Evolutionary conservation across 1,140 invertebrate species (phyloP).

Genomic region (Cyclina sinensis): DNA sequence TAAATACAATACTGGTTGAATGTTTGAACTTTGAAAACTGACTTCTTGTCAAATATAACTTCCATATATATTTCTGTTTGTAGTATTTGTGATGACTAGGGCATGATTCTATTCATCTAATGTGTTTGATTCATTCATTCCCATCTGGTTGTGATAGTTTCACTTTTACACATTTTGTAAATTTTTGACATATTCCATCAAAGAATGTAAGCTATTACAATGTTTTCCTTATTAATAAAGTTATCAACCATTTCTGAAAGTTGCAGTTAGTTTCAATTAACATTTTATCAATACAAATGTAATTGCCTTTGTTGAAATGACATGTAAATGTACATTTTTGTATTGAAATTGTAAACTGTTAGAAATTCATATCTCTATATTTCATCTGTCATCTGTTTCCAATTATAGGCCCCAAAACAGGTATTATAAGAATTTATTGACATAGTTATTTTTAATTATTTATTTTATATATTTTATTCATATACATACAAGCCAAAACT

Average conservation of each 20-base stretch:
- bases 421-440: slow-evolving; percentile 4
- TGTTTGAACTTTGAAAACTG: no score
- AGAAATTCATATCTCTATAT: neutral
- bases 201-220: neutral
- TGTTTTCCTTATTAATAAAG: slow-evolving; percentile 6
- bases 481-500: neutral
- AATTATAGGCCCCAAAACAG: neutral
- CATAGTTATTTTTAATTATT: neutral
- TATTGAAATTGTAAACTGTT: neutral
- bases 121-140: neutral
- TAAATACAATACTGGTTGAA: no score
- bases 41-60: no score
- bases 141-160: neutral
- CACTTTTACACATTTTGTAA: slow-evolving; percentile 18
- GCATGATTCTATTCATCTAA: neutral
- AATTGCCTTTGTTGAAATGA: no score
- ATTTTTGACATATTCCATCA: neutral
- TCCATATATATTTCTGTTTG: no score
- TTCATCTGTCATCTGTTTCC: neutral
- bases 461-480: neutral
- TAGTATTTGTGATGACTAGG: neutral
- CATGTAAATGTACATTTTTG: neutral
- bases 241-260: neutral
- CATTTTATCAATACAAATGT: neutral
- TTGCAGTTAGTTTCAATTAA: no score